Percentiles rank a stretch among this genome's conserved stretches.
Conservation (phyloP, 1,140 invertebrate genomes). For the Microplitis demolitor region DNA sequence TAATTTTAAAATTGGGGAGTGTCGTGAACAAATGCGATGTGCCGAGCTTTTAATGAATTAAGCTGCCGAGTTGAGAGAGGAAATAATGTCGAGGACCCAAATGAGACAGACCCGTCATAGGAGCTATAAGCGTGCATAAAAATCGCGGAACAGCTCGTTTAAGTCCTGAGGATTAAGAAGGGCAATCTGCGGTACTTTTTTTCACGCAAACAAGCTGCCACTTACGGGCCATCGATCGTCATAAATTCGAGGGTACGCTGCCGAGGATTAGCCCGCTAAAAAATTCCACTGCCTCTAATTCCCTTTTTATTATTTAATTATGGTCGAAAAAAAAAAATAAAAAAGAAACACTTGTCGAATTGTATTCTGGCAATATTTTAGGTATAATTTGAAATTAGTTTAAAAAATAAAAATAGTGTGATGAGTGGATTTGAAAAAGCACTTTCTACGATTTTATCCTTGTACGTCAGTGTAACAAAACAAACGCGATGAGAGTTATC, state of each 20-base stretch:
- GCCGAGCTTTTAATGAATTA: slow-evolving; percentile 53
- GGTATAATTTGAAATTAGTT: neutral
- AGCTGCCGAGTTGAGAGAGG: slow-evolving; percentile 36
- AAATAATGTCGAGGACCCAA: slow-evolving; percentile 4
- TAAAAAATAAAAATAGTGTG: neutral
- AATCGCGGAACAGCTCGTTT: slow-evolving; percentile 20
- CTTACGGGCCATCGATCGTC: slow-evolving; percentile 59
- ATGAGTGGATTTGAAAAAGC: slow-evolving; percentile 9
- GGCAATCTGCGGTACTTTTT: slow-evolving; percentile 56
- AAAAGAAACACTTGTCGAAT: neutral
- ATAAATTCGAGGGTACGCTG: slow-evolving; percentile 49
- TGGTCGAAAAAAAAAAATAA: too few species aligned
- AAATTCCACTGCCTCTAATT: neutral
- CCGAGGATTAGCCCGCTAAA: slow-evolving; percentile 39
- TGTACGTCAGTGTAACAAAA: slow-evolving; percentile 7
- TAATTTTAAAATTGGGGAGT: slow-evolving; percentile 47
- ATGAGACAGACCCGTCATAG: slow-evolving; percentile 19
- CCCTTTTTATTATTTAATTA: slow-evolving; percentile 11
- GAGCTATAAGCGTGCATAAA: neutral
- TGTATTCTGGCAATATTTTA: neutral
- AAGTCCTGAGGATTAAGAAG: slow-evolving; percentile 51
- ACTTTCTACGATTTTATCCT: slow-evolving; percentile 32
- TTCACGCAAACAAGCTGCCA: slow-evolving; percentile 44
- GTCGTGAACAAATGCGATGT: slow-evolving; percentile 48
- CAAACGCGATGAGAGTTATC: slow-evolving; percentile 46